Evolutionary conservation across 2,888 invertebrate species (phyloP).

Genomic region (Metopia argyrocephala): DNA sequence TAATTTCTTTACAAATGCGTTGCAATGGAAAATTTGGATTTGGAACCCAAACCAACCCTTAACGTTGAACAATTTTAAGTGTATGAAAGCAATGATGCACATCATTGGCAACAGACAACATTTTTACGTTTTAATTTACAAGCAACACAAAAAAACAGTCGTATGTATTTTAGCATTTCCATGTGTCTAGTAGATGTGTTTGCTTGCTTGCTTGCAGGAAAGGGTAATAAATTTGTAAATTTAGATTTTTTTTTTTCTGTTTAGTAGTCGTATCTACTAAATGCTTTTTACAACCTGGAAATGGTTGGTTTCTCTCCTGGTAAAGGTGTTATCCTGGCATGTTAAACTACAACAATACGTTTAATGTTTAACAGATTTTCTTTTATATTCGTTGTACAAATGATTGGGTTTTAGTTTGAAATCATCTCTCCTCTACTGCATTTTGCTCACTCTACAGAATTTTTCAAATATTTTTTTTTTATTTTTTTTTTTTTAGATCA

Average conservation of each 20-base stretch:
- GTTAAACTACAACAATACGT: neutral
- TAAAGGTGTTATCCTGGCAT: slow-evolving; percentile 38
- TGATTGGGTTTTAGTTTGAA: neutral
- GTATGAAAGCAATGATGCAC: slow-evolving; percentile 2
- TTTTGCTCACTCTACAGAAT: neutral
- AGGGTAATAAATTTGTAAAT: slow-evolving; percentile 53
- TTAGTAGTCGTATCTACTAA: slow-evolving; percentile 33
- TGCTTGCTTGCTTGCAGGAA: slow-evolving; percentile 55
- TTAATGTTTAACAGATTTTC: neutral
- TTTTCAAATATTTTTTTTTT: too few species aligned
- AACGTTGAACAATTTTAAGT: neutral
- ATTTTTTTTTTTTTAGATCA: neutral
- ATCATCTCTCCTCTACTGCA: neutral
- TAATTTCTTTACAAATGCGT: neutral
- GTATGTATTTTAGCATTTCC: neutral
- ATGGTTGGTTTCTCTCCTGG: neutral
- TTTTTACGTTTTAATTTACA: slow-evolving; percentile 15
- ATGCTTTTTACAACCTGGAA: neutral
- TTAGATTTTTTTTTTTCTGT: too few species aligned
- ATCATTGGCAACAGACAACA: neutral
- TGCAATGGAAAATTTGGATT: neutral
- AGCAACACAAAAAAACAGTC: neutral
- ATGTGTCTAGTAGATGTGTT: slow-evolving; percentile 10
- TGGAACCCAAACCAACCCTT: neutral
- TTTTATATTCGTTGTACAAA: neutral